Evolutionary conservation across 2,888 invertebrate genomes (phyloP).

Genomic region (Chirona hameri): DNA sequence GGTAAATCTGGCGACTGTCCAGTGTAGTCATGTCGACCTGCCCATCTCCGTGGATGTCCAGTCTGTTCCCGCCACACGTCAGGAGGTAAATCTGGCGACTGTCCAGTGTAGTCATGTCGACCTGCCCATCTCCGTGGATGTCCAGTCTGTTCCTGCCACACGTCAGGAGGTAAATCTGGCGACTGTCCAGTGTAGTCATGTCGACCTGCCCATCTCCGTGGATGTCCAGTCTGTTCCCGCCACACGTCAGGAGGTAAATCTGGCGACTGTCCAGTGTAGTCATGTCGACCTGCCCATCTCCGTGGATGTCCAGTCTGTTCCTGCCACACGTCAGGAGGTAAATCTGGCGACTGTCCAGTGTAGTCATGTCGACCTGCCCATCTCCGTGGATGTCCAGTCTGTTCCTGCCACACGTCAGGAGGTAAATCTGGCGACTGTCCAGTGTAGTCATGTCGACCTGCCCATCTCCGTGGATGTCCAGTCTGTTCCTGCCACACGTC

Average conservation of each 20-base stretch:
- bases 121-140: neutral
- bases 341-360: too few relatives aligned
- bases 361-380: neutral
- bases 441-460: neutral
- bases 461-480: conserved; percentile 8
- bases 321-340: neutral
- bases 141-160: neutral
- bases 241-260: neutral
- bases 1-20: neutral
- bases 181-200: too few relatives aligned
- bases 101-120: neutral
- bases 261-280: too few relatives aligned
- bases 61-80: neutral
- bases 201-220: neutral
- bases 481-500: neutral
- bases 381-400: neutral
- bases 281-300: neutral
- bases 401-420: neutral
- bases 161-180: neutral
- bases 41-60: conserved; percentile 8
- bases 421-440: neutral
- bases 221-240: neutral
- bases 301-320: neutral
- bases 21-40: neutral
- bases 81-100: neutral